These are phyloP conservation scores for Ethmia dodecea DNA, from an alignment of 2,888 invertebrate genomes.

Conservation along the genomic window DNA sequence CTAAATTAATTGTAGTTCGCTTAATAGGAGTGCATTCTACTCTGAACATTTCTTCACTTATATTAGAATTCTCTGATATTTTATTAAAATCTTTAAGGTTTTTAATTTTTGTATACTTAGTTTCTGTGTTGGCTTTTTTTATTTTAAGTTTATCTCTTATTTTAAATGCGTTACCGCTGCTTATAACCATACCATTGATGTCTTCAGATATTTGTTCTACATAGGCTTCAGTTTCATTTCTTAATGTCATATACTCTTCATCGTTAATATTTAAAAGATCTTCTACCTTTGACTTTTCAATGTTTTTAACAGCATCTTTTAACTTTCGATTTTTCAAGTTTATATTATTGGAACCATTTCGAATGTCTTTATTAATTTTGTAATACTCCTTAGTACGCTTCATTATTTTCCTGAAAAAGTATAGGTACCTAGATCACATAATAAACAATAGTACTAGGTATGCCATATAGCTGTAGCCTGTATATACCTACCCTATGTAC, in stretches of 20 bases:
- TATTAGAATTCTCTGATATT: not conserved
- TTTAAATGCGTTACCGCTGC: slow-evolving; percentile 44
- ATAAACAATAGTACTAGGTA: no score
- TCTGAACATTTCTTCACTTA: slow-evolving; percentile 1
- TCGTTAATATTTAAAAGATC: not conserved
- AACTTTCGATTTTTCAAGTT: slow-evolving; percentile 48
- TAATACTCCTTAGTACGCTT: slow-evolving; percentile 35
- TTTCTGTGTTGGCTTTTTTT: slow-evolving; percentile 11
- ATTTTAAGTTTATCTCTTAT: slow-evolving; percentile 30
- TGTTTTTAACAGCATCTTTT: slow-evolving; percentile 31
- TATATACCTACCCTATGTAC: no score
- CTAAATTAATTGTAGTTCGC: not conserved
- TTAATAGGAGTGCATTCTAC: not conserved
- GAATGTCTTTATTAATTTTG: slow-evolving; percentile 45
- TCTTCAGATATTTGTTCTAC: slow-evolving; percentile 31
- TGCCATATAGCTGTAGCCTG: no score
- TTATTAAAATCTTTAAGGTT: not conserved
- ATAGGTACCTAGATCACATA: no score
- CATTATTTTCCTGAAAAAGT: slow-evolving; percentile 37
- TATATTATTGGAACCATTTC: slow-evolving; percentile 40
- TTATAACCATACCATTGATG: slow-evolving; percentile 34
- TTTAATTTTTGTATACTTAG: slow-evolving; percentile 5
- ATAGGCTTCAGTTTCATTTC: no score
- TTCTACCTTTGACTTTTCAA: slow-evolving; percentile 15
- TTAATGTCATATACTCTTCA: slow-evolving; percentile 6